A percentile compares a stretch with the other conserved stretches of the same genome.
These are phyloP conservation scores for Numenius phaeopus DNA, from an alignment of 2,797 vertebrate species.

Conservation along the genomic window DNA sequence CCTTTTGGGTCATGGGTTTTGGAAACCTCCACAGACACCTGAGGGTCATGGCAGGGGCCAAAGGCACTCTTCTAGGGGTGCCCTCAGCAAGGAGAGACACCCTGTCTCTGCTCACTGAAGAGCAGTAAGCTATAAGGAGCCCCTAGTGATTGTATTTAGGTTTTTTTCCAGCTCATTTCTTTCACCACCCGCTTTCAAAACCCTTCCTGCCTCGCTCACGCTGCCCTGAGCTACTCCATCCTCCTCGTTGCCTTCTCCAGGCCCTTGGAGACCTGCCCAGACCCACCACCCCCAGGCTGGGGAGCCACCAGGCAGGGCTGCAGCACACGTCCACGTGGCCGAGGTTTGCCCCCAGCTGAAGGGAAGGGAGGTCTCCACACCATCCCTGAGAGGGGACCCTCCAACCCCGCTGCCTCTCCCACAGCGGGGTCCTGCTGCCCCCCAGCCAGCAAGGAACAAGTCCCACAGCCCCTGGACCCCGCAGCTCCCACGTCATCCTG, in stretches of 20 bases:
- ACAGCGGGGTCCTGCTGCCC: not conserved
- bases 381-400: not conserved
- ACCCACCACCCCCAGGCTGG: no score
- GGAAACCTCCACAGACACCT: not conserved
- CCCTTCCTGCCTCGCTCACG: not conserved
- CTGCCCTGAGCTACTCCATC: not conserved
- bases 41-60: not conserved
- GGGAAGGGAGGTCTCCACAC: no score
- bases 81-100: not conserved
- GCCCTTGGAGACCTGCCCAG: not conserved
- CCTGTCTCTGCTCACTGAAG: not conserved
- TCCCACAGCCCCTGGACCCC: not conserved
- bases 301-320: not conserved
- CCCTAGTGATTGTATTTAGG: not conserved
- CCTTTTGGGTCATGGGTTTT: not conserved
- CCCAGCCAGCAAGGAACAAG: accelerated
- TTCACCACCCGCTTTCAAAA: not conserved
- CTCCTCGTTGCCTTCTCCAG: not conserved
- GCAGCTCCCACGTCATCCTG: not conserved
- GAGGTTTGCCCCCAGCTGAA: no score
- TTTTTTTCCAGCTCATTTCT: not conserved
- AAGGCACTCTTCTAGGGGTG: not conserved
- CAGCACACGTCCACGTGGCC: accelerated
- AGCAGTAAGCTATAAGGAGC: not conserved
- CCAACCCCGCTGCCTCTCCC: not conserved